A percentile compares a stretch with the other conserved stretches of the same genome.
Evolutionary conservation across 2,888 invertebrate genomes (phyloP).

Genomic region (Liposcelis brunnea): DNA sequence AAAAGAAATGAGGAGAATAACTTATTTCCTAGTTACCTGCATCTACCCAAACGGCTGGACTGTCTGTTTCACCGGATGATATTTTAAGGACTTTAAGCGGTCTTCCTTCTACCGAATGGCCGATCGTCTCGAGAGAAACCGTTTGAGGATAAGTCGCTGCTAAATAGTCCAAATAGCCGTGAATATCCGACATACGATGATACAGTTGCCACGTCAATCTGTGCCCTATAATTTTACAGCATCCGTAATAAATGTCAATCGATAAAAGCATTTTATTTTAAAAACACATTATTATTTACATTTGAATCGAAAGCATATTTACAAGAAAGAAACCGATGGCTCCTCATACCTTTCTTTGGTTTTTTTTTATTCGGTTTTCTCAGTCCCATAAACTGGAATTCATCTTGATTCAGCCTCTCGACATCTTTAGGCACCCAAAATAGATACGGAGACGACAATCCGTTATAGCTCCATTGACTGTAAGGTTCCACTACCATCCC

Average conservation of each 20-base stretch:
- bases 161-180: slow-evolving; percentile 48
- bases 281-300: background rate
- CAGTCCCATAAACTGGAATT: too few species aligned
- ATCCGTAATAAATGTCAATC: too few species aligned
- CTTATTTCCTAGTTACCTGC: slow-evolving; percentile 36
- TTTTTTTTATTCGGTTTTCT: too few species aligned
- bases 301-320: too few species aligned
- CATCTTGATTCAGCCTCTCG: too few species aligned
- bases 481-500: background rate
- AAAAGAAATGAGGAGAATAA: background rate
- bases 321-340: too few species aligned
- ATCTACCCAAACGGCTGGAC: slow-evolving; percentile 65
- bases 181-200: slow-evolving; percentile 46
- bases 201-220: slow-evolving; percentile 62
- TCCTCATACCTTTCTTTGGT: too few species aligned
- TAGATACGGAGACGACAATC: too few species aligned
- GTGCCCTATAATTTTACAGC: slow-evolving; percentile 26
- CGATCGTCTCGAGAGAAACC: slow-evolving; percentile 50
- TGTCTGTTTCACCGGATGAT: slow-evolving; percentile 29
- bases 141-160: slow-evolving; percentile 44
- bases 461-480: background rate
- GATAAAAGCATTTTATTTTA: too few species aligned
- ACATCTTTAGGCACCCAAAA: too few species aligned
- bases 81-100: slow-evolving; percentile 55
- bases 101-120: slow-evolving; percentile 52